Base-by-base conservation (phyloP, 2,797 vertebrate species). In the Poeciliopsis infans region DNA sequence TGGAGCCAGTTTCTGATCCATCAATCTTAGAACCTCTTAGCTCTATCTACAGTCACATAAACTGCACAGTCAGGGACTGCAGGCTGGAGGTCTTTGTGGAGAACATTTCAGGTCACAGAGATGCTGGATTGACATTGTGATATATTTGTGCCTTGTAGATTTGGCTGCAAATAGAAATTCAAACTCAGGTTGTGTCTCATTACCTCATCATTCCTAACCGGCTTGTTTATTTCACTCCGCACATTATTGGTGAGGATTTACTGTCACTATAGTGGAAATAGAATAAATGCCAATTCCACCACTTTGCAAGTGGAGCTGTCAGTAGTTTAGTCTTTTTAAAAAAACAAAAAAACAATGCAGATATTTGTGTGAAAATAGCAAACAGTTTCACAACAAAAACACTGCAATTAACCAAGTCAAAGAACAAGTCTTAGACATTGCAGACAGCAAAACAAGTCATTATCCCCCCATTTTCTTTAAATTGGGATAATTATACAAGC, bases 41-140 rank as follows among this genome's bases (percentile, higher is more conserved):
- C 72, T 87, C 76, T 80, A 71, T 86, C 82, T 77, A 74, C 72
- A 89, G 16, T 66, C 74, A 82, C 64, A 86, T 61, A 79, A 80
- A 86, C 11, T 6, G 43, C 75, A 45, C 45, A 39, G 78, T 78
- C 79, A 74, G 59, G 74, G 74, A 51, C 59, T 31, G 5, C 28
- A 47, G 70, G 78, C 78, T 77, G 3, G 39, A 74, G 33, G 71
- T 69, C 15, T 85, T 53, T 78, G n/a, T 46, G 45, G 49, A 80
- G 68, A 72, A 72, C 70, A 76, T 46, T 82, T 87, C 71, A 75
- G 31, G 71, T 53, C 51, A 72, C 8, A 64, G 46, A 72, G 53
- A 76, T 78, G 61, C 59, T 61, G 36, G 80, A 70, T 72, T 81
- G 61, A 81, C 39, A 18, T 73, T n/a, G 72, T 36, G 5, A 83